phyloP scores from a whole-genome alignment of 2,113 vertebrate species.

The Arizona elegans region DNA sequence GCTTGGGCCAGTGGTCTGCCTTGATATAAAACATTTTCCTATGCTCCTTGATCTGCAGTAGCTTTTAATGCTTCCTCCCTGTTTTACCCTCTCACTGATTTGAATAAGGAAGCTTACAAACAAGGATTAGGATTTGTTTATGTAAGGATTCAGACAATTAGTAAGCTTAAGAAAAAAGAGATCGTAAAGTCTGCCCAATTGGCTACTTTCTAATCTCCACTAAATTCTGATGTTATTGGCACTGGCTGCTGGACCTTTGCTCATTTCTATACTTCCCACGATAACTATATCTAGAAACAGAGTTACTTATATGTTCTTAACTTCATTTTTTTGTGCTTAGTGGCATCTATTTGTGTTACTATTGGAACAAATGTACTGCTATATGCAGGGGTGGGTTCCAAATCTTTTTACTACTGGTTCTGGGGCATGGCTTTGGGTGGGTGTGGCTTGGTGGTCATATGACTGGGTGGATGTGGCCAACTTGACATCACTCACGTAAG shows the following conservation, averaged over 20 bases:
- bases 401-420: too few relatives aligned
- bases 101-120: constrained; percentile 41
- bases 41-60: constrained; percentile 30
- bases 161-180: constrained; percentile 50
- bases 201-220: constrained; percentile 3
- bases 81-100: not conserved
- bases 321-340: not conserved
- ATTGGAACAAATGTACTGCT: not conserved
- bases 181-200: constrained; percentile 33
- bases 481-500: too few relatives aligned
- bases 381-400: too few relatives aligned
- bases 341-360: not conserved
- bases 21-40: not conserved
- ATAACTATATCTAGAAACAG: not conserved
- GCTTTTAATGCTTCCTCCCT: constrained; percentile 29
- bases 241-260: not conserved
- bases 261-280: not conserved
- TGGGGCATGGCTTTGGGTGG: too few relatives aligned
- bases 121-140: constrained; percentile 58
- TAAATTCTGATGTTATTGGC: not conserved
- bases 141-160: constrained; percentile 51
- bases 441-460: too few relatives aligned
- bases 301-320: not conserved
- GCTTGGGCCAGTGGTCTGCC: not conserved
- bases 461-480: too few relatives aligned